A percentile compares a stretch with the other conserved stretches of the same genome.
These are phyloP conservation scores for Danio aesculapii DNA, from an alignment of 2,797 vertebrate genomes.

Conservation along the genomic window DNA sequence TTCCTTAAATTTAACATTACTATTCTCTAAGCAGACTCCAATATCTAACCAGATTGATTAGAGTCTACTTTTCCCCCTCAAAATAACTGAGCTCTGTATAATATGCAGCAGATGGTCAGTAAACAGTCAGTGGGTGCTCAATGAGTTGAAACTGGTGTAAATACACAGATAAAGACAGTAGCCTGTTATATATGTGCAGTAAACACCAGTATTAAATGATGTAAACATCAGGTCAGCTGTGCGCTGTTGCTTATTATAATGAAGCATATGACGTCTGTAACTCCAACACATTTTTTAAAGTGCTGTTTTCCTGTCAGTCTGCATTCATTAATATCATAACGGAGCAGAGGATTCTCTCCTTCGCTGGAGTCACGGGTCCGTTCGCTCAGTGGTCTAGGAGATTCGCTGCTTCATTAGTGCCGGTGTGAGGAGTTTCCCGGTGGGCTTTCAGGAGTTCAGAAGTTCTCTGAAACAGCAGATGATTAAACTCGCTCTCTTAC, in stretches of 20 bases:
- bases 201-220: neutral
- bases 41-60: too few relatives aligned
- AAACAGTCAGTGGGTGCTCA: neutral
- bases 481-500: neutral
- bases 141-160: neutral
- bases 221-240: neutral
- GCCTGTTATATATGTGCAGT: neutral
- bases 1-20: too few relatives aligned
- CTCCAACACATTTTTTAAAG: neutral
- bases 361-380: neutral
- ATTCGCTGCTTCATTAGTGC: slow-evolving; percentile 36
- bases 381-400: slow-evolving; percentile 5
- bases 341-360: neutral
- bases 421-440: slow-evolving; percentile 11
- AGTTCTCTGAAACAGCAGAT: slow-evolving; percentile 22
- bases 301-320: neutral
- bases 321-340: slow-evolving; percentile 9
- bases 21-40: too few relatives aligned
- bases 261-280: neutral
- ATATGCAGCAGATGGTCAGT: neutral
- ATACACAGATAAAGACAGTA: neutral
- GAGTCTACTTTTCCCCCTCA: too few relatives aligned
- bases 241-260: neutral
- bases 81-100: too few relatives aligned
- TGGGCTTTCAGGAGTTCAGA: slow-evolving; percentile 32